A percentile compares a stretch with the other conserved stretches of the same genome.
phyloP scores from a whole-genome alignment of 1,140 invertebrate species.

The Geopemphigus sp. region DNA sequence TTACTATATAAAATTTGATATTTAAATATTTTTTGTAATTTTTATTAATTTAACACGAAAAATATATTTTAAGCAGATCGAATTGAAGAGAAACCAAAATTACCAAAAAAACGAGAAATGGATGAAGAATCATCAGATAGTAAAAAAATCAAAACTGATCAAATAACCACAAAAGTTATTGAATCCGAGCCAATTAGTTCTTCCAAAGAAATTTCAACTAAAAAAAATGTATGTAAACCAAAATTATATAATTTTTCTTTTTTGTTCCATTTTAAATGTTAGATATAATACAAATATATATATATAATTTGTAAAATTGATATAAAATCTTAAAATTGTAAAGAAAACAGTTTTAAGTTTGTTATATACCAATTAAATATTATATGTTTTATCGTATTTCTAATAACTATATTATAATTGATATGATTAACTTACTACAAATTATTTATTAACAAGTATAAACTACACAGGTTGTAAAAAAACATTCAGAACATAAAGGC shows the following conservation, averaged over 20 bases:
- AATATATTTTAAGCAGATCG: slow-evolving; percentile 14
- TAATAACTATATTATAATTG: no score
- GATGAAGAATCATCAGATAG: slow-evolving; percentile 58
- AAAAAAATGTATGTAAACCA: slow-evolving; percentile 44
- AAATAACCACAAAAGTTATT: slow-evolving; percentile 41
- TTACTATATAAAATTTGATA: background rate
- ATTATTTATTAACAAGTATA: no score
- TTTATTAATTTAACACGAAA: background rate
- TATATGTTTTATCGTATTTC: no score
- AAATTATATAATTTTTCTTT: background rate
- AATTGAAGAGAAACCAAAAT: slow-evolving; percentile 25
- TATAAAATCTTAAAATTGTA: no score
- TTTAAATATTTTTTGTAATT: background rate
- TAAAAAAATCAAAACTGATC: slow-evolving; percentile 59
- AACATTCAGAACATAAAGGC: slow-evolving; percentile 62
- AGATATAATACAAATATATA: no score
- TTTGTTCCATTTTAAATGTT: no score
- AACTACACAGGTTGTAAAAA: slow-evolving; percentile 30
- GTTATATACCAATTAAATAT: no score
- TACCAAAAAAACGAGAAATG: slow-evolving; percentile 57
- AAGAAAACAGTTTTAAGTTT: no score
- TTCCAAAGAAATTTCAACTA: slow-evolving; percentile 10
- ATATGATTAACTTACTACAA: no score
- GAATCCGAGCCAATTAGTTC: background rate
- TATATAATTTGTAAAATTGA: no score